Percentiles rank a stretch among this genome's conserved stretches.
Conservation (phyloP, 2,113 vertebrate species). For the Abramis brama region DNA sequence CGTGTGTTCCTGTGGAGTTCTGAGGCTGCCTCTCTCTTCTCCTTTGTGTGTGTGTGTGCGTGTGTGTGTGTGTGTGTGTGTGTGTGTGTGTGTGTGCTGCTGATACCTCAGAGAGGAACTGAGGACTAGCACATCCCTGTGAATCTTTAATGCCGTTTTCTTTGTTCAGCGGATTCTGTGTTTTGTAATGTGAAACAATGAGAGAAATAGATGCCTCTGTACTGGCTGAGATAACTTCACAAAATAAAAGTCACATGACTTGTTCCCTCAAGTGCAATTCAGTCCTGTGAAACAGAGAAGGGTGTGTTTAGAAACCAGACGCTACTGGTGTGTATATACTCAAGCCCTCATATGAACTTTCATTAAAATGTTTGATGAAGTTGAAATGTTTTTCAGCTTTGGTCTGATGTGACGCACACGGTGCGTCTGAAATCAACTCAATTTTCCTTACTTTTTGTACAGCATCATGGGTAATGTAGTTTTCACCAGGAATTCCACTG, state of each 20-base stretch:
- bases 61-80: neutral
- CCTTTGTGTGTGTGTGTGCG: no score
- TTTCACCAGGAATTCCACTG: no score
- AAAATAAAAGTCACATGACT: neutral
- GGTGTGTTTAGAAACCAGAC: neutral
- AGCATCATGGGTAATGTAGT: no score
- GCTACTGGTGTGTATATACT: neutral
- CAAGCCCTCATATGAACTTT: neutral
- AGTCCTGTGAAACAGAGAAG: neutral
- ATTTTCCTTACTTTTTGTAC: no score
- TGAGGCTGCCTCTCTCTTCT: neutral
- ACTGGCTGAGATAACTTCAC: neutral
- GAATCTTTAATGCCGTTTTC: constrained; percentile 27
- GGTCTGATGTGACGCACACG: neutral
- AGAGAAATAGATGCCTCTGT: neutral
- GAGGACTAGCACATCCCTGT: constrained; percentile 14
- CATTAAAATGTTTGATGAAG: neutral
- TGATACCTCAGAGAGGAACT: neutral
- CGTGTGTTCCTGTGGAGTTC: neutral
- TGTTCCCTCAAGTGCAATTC: neutral
- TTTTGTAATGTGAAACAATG: constrained; percentile 32
- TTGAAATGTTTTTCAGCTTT: neutral
- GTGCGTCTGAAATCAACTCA: no score
- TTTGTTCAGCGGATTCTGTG: constrained; percentile 18
- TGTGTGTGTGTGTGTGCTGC: neutral